Percentiles rank a stretch among this genome's conserved stretches.
Evolutionary conservation across 2,797 vertebrate genomes (phyloP).

Genomic region (Phyllotis vaccarum): DNA sequence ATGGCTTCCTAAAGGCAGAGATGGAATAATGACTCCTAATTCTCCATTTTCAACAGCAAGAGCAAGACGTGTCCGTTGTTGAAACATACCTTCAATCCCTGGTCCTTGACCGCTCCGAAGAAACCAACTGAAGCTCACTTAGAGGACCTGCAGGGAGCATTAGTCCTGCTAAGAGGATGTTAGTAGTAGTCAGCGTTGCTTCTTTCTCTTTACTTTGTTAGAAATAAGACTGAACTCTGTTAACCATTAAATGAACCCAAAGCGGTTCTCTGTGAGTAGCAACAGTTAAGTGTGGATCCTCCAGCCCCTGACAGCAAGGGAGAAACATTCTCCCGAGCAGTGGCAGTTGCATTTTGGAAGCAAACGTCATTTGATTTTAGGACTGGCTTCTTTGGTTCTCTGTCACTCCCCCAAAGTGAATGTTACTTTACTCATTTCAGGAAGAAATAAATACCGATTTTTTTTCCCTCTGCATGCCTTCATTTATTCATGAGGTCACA

Average conservation of each 20-base stretch:
- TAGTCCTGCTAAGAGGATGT: background rate
- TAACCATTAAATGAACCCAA: background rate
- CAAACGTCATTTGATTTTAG: background rate
- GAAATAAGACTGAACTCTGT: background rate
- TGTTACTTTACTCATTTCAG: background rate
- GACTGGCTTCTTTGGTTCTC: background rate
- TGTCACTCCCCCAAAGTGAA: background rate
- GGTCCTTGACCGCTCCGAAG: background rate
- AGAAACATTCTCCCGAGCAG: no score
- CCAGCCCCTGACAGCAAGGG: background rate
- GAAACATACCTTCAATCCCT: background rate
- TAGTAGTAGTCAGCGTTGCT: background rate
- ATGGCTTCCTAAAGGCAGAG: background rate
- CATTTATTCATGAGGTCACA: background rate
- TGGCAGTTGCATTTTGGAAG: background rate
- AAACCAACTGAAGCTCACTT: background rate
- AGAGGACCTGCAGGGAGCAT: background rate
- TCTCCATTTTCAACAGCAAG: background rate
- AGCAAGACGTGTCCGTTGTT: background rate
- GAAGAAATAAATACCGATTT: background rate
- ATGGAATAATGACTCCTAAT: background rate
- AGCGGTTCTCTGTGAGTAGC: background rate
- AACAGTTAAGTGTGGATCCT: background rate
- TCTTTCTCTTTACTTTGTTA: background rate
- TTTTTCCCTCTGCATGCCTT: background rate